Evolutionary conservation across 2,113 vertebrate genomes (phyloP).

Genomic region (Tiliqua scincoides): DNA sequence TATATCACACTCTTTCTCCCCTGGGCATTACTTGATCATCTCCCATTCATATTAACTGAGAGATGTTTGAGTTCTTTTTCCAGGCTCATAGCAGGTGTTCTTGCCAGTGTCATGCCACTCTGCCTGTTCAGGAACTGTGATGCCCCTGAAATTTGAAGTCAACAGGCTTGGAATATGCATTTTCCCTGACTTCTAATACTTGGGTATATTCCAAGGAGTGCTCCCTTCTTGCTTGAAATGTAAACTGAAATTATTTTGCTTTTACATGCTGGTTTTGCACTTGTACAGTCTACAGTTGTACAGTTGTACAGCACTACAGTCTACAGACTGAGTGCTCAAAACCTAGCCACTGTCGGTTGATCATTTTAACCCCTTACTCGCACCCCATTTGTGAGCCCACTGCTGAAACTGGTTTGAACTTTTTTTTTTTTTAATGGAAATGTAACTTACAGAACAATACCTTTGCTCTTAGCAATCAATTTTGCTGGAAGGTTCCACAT

Average conservation of each 20-base stretch:
- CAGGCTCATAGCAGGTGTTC: background rate
- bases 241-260: background rate
- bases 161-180: background rate
- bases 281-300: background rate
- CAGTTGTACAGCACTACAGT: too few species aligned
- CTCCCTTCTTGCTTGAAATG: background rate
- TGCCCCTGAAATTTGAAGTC: background rate
- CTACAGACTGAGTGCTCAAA: background rate
- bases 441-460: too few species aligned
- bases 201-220: background rate
- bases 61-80: conserved; percentile 33
- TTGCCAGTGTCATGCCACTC: background rate
- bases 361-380: too few species aligned
- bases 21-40: background rate
- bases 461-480: too few species aligned
- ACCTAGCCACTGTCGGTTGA: too few species aligned
- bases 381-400: too few species aligned
- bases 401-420: too few species aligned
- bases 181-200: background rate
- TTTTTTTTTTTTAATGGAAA: too few species aligned
- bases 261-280: background rate
- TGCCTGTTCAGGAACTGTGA: background rate
- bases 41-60: background rate
- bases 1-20: background rate
- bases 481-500: too few species aligned